Percentiles rank a stretch among this genome's conserved stretches.
Evolutionary conservation across 2,797 vertebrate genomes (phyloP).

Genomic region (Leptoclinus maculatus): DNA sequence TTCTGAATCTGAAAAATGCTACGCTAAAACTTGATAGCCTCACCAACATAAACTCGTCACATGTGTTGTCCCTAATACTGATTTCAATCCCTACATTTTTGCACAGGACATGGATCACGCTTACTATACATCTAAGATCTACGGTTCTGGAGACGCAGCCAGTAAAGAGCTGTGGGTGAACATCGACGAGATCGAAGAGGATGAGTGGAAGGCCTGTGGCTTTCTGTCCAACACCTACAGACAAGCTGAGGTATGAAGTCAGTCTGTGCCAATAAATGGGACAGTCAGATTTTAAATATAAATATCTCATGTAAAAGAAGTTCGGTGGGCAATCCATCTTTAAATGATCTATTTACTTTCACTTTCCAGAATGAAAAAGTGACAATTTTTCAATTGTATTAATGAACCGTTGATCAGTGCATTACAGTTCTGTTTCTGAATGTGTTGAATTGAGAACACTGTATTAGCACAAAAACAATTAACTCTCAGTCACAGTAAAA

Average conservation of each 20-base stretch:
- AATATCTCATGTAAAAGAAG: background rate
- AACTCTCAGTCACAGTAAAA: background rate
- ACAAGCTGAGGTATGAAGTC: constrained; percentile 86
- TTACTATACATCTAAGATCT: constrained; percentile 94
- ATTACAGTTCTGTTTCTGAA: background rate
- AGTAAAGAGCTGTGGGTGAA: constrained; percentile 91
- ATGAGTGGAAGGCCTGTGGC: constrained; percentile 88
- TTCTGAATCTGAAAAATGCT: background rate
- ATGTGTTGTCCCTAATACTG: background rate
- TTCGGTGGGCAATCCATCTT: background rate
- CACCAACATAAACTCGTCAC: background rate
- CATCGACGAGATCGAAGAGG: constrained; percentile 87
- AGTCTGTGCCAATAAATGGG: background rate
- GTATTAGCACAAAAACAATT: background rate
- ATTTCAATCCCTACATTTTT: constrained; percentile 13
- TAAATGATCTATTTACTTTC: background rate
- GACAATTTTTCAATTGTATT: background rate
- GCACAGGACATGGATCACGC: constrained; percentile 91
- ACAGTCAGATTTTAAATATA: background rate
- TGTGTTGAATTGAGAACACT: background rate
- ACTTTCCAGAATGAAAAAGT: background rate
- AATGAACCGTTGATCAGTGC: background rate
- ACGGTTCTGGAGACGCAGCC: constrained; percentile 84
- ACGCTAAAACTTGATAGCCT: background rate
- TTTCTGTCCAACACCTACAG: constrained; percentile 92